Evolutionary conservation across 2,888 invertebrate species (phyloP).

Genomic region (Aphidoletes aphidimyza): DNA sequence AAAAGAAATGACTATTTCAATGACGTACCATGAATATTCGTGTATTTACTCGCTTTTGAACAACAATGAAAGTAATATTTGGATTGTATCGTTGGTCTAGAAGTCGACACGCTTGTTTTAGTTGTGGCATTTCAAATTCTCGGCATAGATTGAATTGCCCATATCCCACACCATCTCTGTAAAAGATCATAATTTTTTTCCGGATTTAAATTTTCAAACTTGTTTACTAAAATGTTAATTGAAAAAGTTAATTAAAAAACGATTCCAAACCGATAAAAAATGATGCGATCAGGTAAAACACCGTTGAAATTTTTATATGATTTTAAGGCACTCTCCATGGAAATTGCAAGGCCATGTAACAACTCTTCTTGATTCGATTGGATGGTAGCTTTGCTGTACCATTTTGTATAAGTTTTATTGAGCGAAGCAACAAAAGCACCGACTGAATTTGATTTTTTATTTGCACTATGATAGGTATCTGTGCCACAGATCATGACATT

Average conservation of each 20-base stretch:
- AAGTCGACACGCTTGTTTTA: constrained; percentile 61
- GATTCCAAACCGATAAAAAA: constrained; percentile 77
- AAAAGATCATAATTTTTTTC: not conserved
- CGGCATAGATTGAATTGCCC: constrained; percentile 79
- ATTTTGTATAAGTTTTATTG: constrained; percentile 79
- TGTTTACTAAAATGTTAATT: not conserved
- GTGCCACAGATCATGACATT: constrained; percentile 89
- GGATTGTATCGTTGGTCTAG: constrained; percentile 70
- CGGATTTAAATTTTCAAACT: not conserved
- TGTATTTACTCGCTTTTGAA: constrained; percentile 92
- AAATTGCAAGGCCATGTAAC: constrained; percentile 76
- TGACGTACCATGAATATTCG: constrained; percentile 71
- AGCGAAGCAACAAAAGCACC: constrained; percentile 84
- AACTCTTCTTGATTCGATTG: constrained; percentile 81
- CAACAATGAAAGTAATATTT: constrained; percentile 80
- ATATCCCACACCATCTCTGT: constrained; percentile 91
- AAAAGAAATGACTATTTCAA: not conserved
- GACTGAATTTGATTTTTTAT: constrained; percentile 73
- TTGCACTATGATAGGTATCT: constrained; percentile 84
- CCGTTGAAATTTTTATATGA: constrained; percentile 76
- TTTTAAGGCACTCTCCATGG: constrained; percentile 75
- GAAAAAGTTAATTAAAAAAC: constrained; percentile 4
- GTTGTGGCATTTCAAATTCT: constrained; percentile 82
- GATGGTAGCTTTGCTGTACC: constrained; percentile 80
- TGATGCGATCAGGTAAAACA: constrained; percentile 78